phyloP scores from a whole-genome alignment of 2,797 vertebrate species.

The Zalophus californianus region DNA sequence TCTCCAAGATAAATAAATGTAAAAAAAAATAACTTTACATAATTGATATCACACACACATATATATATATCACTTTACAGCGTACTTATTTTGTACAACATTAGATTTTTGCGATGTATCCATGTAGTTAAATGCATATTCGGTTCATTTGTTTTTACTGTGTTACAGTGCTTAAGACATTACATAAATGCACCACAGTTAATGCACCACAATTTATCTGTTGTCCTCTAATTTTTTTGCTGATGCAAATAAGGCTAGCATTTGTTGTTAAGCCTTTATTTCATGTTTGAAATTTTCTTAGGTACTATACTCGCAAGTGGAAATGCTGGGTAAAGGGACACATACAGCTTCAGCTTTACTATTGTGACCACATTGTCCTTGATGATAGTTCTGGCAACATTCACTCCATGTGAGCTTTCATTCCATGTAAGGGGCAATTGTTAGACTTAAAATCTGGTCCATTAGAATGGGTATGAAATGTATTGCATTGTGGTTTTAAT shows the following conservation, averaged over 20 bases:
- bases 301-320: background rate
- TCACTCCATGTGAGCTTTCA: background rate
- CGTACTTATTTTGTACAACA: background rate
- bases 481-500: background rate
- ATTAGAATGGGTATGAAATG: background rate
- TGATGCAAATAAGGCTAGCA: background rate
- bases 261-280: background rate
- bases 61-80: background rate
- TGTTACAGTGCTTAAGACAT: background rate
- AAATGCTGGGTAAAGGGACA: background rate
- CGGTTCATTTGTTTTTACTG: constrained; percentile 40
- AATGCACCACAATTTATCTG: background rate
- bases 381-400: background rate
- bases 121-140: background rate
- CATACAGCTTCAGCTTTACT: background rate
- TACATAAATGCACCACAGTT: background rate
- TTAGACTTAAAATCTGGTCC: background rate
- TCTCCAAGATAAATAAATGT: background rate
- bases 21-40: background rate
- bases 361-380: background rate
- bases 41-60: background rate
- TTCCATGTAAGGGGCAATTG: background rate
- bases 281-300: background rate
- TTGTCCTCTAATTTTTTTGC: background rate
- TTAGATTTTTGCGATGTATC: constrained; percentile 3